Evolutionary conservation across 1,140 invertebrate species (phyloP), one percentile per base, ranked within the genome.

Genomic region (Heterodera carotae): DNA sequence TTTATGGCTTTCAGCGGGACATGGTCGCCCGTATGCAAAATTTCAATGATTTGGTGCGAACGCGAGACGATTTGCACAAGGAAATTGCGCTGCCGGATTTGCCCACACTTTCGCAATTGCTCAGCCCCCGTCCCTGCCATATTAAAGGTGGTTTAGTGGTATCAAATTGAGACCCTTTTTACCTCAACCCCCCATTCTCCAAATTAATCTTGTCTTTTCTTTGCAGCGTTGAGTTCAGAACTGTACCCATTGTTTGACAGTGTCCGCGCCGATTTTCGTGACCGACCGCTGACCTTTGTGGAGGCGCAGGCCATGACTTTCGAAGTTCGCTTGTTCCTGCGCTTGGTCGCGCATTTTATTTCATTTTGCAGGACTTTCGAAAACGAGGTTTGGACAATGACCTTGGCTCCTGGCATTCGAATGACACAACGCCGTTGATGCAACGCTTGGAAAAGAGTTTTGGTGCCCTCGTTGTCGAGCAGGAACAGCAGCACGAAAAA

Each of bases 201-300:
- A 43, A 43, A 43, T 43, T 39, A 39, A 39, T 39, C 10, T 43
- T 43, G 2, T 7, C n/a, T 43, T 43, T 43, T 10, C 7, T 43
- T 43, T 43, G 39, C 15, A 56, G 48, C 48, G 5, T 56, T 56
- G 48, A 56, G 22, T 22, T 22, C 48, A 4, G 48, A 56, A 56
- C 48, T 76, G 10, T 60, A 33, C 6, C 36, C 74, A 1, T 36
- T 76, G 22, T 76, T 76, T 62, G 74, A 70, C 39, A n/a, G 2
- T 68, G 64, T 76, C 48, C 25, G 39, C 12, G 69, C 66, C n/a
- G 69, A 70, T 25, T 29, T 31, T 29, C 64, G 64, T 31, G 74
- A 76, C n/a, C 66, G 64, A 36, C 73, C 76, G 2, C 12, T 77
- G 27, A 77, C 76, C 18, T 76, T 76, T 60, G 25, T 76, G 18